Conservation (phyloP, 2,113 vertebrate species). For the Ictidomys tridecemlineatus region DNA sequence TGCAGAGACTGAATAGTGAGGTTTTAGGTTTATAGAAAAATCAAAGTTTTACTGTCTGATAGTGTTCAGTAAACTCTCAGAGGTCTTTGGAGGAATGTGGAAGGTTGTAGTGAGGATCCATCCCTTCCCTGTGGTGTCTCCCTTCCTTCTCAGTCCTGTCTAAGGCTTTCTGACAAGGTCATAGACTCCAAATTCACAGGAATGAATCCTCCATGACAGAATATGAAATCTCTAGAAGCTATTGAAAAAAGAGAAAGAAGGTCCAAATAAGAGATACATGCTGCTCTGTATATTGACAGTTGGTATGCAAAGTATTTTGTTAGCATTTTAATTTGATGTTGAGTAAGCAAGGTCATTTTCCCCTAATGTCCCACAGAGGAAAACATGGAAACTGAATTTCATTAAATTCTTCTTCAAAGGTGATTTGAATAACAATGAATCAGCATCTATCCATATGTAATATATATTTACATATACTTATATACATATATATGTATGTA, state of each 20-base stretch:
- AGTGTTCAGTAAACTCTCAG: background rate
- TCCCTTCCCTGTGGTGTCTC: background rate
- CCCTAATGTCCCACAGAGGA: background rate
- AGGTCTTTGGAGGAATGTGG: background rate
- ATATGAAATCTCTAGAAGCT: background rate
- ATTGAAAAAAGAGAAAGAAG: background rate
- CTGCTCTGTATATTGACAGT: background rate
- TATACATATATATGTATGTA: too few species aligned
- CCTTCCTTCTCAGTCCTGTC: background rate
- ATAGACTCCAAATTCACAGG: background rate
- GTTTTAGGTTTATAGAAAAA: conserved; percentile 31
- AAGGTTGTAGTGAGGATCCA: background rate
- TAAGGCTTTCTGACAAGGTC: background rate
- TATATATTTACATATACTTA: background rate
- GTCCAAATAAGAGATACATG: background rate
- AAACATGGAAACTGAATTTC: background rate
- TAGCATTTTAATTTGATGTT: conserved; percentile 42
- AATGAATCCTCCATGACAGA: background rate
- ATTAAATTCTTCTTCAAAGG: background rate
- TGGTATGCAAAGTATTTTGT: background rate
- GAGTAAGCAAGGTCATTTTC: conserved; percentile 46
- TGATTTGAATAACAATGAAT: conserved; percentile 47
- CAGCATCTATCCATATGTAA: background rate
- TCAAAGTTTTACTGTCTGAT: background rate
- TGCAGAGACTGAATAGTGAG: background rate